Conservation (phyloP, 1,140 invertebrate species). For the Nasonia giraulti region DNA sequence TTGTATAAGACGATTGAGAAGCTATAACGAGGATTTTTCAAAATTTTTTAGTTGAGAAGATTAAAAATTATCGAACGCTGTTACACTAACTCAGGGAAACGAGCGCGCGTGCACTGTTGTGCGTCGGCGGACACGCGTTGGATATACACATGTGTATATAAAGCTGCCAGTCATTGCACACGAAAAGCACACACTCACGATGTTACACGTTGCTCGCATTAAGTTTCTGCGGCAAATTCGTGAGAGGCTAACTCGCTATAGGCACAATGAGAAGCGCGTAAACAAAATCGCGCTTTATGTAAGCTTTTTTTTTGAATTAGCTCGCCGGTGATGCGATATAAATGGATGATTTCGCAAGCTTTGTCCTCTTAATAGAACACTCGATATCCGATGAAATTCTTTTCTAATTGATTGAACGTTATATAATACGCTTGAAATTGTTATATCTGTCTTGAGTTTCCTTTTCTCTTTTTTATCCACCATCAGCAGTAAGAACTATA, state of each 20-base stretch:
- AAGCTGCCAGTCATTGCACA: conserved; percentile 72
- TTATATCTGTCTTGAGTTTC: too few relatives aligned
- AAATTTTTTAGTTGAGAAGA: background rate
- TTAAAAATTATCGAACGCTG: background rate
- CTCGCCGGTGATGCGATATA: too few relatives aligned
- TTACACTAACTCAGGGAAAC: background rate
- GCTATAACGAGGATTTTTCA: background rate
- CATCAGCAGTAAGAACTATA: too few relatives aligned
- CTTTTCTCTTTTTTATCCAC: too few relatives aligned
- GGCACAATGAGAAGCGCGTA: conserved; percentile 8
- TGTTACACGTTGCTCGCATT: conserved; percentile 68
- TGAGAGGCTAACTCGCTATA: conserved; percentile 25
- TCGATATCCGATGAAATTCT: too few relatives aligned
- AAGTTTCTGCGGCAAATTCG: conserved; percentile 61
- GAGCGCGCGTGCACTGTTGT: conserved; percentile 49
- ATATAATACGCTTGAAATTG: too few relatives aligned
- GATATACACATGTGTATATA: conserved; percentile 50
- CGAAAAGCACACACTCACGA: conserved; percentile 72
- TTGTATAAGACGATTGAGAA: background rate
- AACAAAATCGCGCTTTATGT: conserved; percentile 25
- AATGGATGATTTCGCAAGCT: too few relatives aligned
- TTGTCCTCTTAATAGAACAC: too few relatives aligned
- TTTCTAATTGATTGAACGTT: too few relatives aligned
- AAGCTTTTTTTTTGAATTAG: background rate
- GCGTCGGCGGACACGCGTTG: conserved; percentile 62